Percentiles rank a stretch among this genome's conserved stretches.
Conservation (phyloP, 1,140 invertebrate species). For the Hyles euphorbiae region DNA sequence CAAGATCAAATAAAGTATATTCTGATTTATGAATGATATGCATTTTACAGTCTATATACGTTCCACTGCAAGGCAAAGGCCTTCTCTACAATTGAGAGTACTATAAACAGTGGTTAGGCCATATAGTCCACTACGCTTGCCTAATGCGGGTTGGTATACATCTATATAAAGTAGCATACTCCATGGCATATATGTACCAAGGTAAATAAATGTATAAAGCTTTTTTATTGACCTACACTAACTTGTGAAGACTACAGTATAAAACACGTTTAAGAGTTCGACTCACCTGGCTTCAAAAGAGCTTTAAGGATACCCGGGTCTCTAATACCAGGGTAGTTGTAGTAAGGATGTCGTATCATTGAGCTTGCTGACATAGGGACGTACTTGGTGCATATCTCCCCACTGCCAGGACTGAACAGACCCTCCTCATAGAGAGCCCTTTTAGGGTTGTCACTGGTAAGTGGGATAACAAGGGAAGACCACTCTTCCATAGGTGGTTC, state of each 20-base stretch:
- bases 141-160: too few species aligned
- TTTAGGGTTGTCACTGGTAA: slow-evolving; percentile 24
- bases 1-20: too few species aligned
- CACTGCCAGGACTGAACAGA: slow-evolving; percentile 43
- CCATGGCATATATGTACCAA: too few species aligned
- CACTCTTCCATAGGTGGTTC: slow-evolving; percentile 40
- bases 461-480: slow-evolving; percentile 29
- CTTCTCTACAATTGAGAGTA: too few species aligned
- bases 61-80: too few species aligned
- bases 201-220: too few species aligned
- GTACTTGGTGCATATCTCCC: slow-evolving; percentile 51
- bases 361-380: slow-evolving; percentile 66
- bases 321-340: slow-evolving; percentile 58
- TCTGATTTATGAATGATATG: too few species aligned
- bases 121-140: too few species aligned
- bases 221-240: too few species aligned
- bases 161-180: too few species aligned
- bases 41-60: too few species aligned
- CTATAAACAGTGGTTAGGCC: too few species aligned
- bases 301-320: slow-evolving; percentile 68
- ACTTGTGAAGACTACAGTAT: not conserved
- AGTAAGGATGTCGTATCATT: slow-evolving; percentile 59
- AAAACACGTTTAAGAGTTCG: not conserved
- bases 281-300: slow-evolving; percentile 34
- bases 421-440: slow-evolving; percentile 28